phyloP scores from a whole-genome alignment of 2,888 invertebrate genomes.

The Andrena haemorrhoa region DNA sequence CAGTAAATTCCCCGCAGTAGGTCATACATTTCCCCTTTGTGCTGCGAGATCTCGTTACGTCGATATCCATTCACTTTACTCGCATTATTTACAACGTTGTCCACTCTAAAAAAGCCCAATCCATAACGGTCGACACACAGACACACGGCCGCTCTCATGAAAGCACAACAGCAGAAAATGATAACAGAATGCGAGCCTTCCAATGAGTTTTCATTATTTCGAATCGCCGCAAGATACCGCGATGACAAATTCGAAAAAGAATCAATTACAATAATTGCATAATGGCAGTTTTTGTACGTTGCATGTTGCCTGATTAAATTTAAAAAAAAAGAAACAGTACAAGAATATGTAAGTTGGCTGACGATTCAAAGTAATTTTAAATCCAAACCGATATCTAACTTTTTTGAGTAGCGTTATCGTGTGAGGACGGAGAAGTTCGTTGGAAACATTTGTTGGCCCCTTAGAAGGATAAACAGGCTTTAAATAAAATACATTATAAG shows the following conservation, averaged over 20 bases:
- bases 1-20: conserved; percentile 6
- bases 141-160: neutral
- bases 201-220: conserved; percentile 12
- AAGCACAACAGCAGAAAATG: neutral
- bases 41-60: conserved; percentile 25
- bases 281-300: neutral
- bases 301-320: conserved; percentile 39
- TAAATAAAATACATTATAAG: conserved; percentile 23
- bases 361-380: neutral
- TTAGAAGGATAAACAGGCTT: conserved; percentile 4
- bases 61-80: conserved; percentile 32
- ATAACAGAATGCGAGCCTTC: conserved; percentile 3
- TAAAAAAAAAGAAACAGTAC: neutral
- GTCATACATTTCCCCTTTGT: conserved; percentile 20
- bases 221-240: neutral
- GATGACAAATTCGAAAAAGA: neutral
- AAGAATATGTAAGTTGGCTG: neutral
- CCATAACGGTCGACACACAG: conserved; percentile 18
- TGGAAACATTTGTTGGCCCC: neutral
- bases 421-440: neutral
- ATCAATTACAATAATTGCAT: neutral
- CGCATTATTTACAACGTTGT: conserved; percentile 21
- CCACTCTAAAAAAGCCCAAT: conserved; percentile 9
- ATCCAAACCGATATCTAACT: neutral
- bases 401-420: conserved; percentile 16